These are phyloP conservation scores for Physella acuta DNA, from an alignment of 1,140 invertebrate species.

Conservation along the genomic window DNA sequence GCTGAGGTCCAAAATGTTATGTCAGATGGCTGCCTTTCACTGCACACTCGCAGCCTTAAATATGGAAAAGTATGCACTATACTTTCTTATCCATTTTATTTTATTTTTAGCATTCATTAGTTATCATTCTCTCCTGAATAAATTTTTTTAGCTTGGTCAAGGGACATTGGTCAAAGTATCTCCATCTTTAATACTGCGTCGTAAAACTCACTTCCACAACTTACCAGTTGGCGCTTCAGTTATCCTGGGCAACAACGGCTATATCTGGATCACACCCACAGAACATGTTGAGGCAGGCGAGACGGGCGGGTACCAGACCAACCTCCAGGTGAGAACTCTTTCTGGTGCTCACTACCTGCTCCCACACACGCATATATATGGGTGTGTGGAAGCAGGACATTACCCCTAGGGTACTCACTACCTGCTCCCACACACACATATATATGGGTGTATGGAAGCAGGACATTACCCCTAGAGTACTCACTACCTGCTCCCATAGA, in stretches of 20 bases:
- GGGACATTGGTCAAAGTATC: constrained; percentile 89
- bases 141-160: constrained; percentile 73
- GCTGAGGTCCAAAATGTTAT: constrained; percentile 92
- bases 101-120: background rate
- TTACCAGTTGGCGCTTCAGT: constrained; percentile 85
- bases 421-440: no score
- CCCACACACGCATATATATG: no score
- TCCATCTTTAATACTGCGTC: constrained; percentile 86
- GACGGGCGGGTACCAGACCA: constrained; percentile 78
- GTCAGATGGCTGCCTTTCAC: constrained; percentile 84
- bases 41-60: constrained; percentile 94
- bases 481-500: no score
- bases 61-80: constrained; percentile 82
- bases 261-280: constrained; percentile 88
- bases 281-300: constrained; percentile 66
- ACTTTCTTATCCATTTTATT: background rate
- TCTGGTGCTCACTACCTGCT: no score
- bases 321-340: constrained; percentile 72
- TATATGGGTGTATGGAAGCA: no score
- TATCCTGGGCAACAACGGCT: constrained; percentile 96
- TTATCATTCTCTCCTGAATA: background rate
- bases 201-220: constrained; percentile 96
- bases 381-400: no score
- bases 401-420: no score
- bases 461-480: no score